These are phyloP conservation scores for Bactericera cockerelli DNA, from an alignment of 1,140 invertebrate species.

Conservation along the genomic window DNA sequence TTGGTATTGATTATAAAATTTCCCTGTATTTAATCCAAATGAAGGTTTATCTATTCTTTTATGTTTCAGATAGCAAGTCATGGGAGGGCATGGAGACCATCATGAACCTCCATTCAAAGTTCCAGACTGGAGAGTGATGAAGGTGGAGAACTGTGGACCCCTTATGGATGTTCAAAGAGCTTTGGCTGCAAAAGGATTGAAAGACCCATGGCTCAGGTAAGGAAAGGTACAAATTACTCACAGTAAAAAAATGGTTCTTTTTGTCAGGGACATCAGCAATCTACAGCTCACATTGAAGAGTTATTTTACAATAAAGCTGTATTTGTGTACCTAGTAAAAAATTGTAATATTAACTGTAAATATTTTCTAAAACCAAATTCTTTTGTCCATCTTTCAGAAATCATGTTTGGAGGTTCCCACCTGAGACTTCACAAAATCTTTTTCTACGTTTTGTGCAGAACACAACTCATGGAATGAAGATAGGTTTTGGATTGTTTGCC, in stretches of 20 bases:
- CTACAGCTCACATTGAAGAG: too few species aligned
- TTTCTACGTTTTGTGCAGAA: not conserved
- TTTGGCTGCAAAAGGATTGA: slow-evolving; percentile 49
- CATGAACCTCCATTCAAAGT: slow-evolving; percentile 28
- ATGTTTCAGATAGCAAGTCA: not conserved
- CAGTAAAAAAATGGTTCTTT: not conserved
- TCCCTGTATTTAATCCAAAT: not conserved
- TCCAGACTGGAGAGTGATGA: slow-evolving; percentile 51
- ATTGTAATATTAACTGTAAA: too few species aligned
- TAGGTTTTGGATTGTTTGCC: not conserved
- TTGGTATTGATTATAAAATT: too few species aligned
- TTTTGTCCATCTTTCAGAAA: not conserved
- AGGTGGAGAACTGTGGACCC: slow-evolving; percentile 47
- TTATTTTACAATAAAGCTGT: too few species aligned
- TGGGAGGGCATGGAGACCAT: not conserved
- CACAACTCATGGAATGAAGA: not conserved
- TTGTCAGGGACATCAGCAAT: too few species aligned
- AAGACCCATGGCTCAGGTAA: slow-evolving; percentile 67
- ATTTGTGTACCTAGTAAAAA: not conserved
- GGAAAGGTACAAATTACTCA: not conserved
- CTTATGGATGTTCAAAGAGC: slow-evolving; percentile 41
- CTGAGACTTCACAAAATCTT: not conserved
- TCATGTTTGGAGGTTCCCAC: slow-evolving; percentile 1
- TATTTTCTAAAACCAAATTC: not conserved
- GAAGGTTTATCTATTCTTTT: not conserved